A percentile compares a stretch with the other conserved stretches of the same genome.
Evolutionary conservation across 2,888 invertebrate species (phyloP).

Genomic region (Tenthredo notha): DNA sequence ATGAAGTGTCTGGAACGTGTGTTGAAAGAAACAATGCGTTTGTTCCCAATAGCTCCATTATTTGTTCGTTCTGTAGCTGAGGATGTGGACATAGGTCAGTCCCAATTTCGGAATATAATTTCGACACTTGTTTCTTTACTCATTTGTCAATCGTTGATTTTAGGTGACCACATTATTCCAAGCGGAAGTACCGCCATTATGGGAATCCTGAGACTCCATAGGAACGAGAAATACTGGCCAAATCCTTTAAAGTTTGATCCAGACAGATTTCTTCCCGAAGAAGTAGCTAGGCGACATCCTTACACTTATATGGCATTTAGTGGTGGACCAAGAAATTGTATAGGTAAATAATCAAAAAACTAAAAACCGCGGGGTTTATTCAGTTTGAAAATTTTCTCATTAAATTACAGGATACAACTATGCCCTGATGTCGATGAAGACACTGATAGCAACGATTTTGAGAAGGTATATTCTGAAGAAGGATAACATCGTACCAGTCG

Average conservation of each 20-base stretch:
- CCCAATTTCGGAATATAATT: constrained; percentile 27
- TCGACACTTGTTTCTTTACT: neutral
- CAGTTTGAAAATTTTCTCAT: neutral
- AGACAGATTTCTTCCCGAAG: constrained; percentile 67
- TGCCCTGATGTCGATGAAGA: constrained; percentile 25
- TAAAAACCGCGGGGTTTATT: too few relatives aligned
- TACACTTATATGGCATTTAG: constrained; percentile 65
- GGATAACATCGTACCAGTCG: neutral
- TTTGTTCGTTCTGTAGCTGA: constrained; percentile 78
- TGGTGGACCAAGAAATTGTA: constrained; percentile 65
- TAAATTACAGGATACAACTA: constrained; percentile 7
- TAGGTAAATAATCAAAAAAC: constrained; percentile 60
- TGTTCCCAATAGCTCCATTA: constrained; percentile 81
- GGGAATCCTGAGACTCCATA: constrained; percentile 61
- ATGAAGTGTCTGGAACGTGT: constrained; percentile 82
- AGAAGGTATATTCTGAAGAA: neutral
- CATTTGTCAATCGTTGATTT: neutral
- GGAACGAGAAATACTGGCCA: constrained; percentile 63
- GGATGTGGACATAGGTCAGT: constrained; percentile 80
- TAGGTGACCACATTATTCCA: constrained; percentile 61
- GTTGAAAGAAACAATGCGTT: constrained; percentile 81
- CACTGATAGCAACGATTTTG: constrained; percentile 1
- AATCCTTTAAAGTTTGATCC: constrained; percentile 67
- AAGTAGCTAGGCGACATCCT: constrained; percentile 63
- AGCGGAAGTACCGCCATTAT: constrained; percentile 61